phyloP scores from a whole-genome alignment of 2,888 invertebrate genomes.

The Phlogophora meticulosa region DNA sequence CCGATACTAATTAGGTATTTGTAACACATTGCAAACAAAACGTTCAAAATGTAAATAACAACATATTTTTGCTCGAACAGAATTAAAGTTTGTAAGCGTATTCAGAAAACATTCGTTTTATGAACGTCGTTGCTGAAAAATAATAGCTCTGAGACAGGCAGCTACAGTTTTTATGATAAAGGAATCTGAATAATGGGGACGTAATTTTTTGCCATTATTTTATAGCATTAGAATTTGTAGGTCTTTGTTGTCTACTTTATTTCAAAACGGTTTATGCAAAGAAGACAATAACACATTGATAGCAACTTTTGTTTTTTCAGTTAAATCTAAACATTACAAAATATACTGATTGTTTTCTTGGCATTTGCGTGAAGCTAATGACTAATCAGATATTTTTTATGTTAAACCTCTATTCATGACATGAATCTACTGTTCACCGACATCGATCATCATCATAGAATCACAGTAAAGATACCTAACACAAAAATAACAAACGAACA shows the following conservation, averaged over 20 bases:
- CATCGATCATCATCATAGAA: not conserved
- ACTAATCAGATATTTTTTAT: constrained; percentile 3
- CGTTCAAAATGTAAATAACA: constrained; percentile 16
- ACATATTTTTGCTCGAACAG: constrained; percentile 12
- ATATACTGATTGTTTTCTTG: constrained; percentile 2
- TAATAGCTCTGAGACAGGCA: constrained; percentile 38
- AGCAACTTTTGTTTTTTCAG: not conserved
- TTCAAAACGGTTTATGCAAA: constrained; percentile 25
- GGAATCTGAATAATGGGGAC: constrained; percentile 49
- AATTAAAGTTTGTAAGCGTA: constrained; percentile 21
- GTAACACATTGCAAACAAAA: constrained; percentile 9
- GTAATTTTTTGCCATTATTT: constrained; percentile 55
- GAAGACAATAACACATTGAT: constrained; percentile 8
- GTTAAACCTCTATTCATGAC: not conserved
- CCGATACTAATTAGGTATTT: constrained; percentile 11
- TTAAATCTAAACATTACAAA: not conserved
- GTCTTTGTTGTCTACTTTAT: constrained; percentile 51
- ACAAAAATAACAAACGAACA: not conserved
- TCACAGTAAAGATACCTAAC: not conserved
- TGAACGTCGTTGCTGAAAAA: constrained; percentile 43
- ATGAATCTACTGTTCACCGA: not conserved
- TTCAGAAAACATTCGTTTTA: constrained; percentile 53
- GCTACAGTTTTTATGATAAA: constrained; percentile 42
- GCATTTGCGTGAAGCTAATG: constrained; percentile 7
- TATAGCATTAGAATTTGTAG: constrained; percentile 41